Conservation (phyloP, 1,140 invertebrate genomes). For the Mizuhopecten yessoensis region DNA sequence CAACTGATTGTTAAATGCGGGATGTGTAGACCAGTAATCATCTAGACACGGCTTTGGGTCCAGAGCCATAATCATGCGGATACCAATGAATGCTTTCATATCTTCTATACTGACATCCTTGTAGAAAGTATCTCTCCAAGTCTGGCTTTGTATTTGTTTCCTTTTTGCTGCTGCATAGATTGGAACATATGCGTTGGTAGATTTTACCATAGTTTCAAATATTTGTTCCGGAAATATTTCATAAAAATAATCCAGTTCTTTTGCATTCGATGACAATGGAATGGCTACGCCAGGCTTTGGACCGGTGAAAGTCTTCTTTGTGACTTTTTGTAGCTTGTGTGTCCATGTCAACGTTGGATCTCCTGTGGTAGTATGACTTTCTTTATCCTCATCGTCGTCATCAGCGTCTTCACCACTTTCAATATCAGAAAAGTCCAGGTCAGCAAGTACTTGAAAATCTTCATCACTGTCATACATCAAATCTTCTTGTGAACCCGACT, state of each 20-base stretch:
- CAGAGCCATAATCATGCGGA: constrained; percentile 1
- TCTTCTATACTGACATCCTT: too few species aligned
- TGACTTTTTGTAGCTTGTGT: not conserved
- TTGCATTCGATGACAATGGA: not conserved
- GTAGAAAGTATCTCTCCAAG: too few species aligned
- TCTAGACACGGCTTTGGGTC: constrained; percentile 41
- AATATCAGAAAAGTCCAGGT: constrained; percentile 23
- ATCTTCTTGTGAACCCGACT: not conserved
- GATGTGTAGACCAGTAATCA: constrained; percentile 16
- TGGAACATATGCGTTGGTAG: too few species aligned
- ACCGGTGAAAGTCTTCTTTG: constrained; percentile 23
- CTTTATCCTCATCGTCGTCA: constrained; percentile 26
- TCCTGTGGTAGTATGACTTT: not conserved
- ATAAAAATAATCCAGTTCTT: constrained; percentile 19
- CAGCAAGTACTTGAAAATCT: not conserved
- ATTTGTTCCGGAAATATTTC: not conserved
- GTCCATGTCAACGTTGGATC: not conserved
- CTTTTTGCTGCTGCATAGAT: too few species aligned
- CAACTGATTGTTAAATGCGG: not conserved
- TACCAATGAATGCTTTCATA: not conserved
- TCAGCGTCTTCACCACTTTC: constrained; percentile 29
- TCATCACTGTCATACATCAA: not conserved
- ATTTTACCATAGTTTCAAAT: too few species aligned
- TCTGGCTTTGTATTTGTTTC: too few species aligned
- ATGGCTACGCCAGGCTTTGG: constrained; percentile 18